Percentiles rank a stretch among this genome's conserved stretches.
Conservation (phyloP, 2,888 invertebrate genomes). For the Metacarcinus magister region DNA sequence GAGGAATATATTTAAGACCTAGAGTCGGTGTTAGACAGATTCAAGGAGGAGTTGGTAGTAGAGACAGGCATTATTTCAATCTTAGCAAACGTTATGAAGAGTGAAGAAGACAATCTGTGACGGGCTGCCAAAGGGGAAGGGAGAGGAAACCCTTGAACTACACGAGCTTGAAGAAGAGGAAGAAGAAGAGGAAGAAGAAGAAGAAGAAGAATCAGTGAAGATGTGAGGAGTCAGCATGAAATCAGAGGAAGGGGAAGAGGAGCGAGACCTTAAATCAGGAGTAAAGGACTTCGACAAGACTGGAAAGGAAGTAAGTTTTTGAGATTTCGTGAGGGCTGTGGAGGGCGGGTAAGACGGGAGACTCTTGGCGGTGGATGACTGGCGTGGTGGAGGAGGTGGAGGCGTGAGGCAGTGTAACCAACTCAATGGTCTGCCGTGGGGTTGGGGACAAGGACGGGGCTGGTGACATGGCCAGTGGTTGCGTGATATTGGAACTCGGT, state of each 20-base stretch:
- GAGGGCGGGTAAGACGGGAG: background rate
- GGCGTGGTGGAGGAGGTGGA: background rate
- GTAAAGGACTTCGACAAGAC: background rate
- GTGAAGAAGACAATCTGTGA: slow-evolving; percentile 46
- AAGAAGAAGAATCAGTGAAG: background rate
- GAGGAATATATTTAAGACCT: background rate
- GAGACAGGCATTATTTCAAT: slow-evolving; percentile 48
- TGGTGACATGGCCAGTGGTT: slow-evolving; percentile 78
- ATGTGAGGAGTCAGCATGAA: background rate
- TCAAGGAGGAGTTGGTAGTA: background rate
- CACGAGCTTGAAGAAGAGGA: background rate
- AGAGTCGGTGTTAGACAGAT: background rate
- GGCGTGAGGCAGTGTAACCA: background rate
- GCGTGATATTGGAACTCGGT: slow-evolving; percentile 82
- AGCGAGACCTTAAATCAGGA: background rate
- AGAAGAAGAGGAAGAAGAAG: background rate
- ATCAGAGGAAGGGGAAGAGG: background rate
- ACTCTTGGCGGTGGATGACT: background rate
- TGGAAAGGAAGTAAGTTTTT: background rate
- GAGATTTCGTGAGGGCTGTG: background rate
- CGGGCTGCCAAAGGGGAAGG: background rate
- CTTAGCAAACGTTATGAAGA: slow-evolving; percentile 63
- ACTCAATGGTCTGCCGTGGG: slow-evolving; percentile 63
- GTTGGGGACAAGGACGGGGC: slow-evolving; percentile 69
- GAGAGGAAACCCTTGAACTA: background rate